Evolutionary conservation across 2,888 invertebrate genomes (phyloP).

Genomic region (Euclidia mi): DNA sequence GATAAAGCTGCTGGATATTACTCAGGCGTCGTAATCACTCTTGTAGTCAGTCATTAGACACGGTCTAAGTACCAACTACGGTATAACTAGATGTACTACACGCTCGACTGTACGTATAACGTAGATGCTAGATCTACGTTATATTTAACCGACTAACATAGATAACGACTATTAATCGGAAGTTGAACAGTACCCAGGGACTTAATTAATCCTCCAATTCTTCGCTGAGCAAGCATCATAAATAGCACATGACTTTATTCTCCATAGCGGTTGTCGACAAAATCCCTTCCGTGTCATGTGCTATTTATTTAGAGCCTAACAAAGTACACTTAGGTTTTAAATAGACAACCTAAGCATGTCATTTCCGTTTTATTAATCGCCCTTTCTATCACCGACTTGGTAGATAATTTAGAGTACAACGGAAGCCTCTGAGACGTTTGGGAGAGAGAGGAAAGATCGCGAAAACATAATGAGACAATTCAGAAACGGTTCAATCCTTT

Average conservation of each 20-base stretch:
- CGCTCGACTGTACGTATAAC: not conserved
- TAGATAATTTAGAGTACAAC: conserved; percentile 4
- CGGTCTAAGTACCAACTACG: conserved; percentile 15
- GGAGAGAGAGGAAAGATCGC: conserved; percentile 22
- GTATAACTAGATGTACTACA: conserved; percentile 17
- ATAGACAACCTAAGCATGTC: conserved; percentile 1
- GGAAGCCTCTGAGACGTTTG: conserved; percentile 9
- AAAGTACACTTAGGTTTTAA: not conserved
- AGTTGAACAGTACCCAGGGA: conserved; percentile 5
- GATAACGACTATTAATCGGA: conserved; percentile 15
- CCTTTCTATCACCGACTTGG: not conserved
- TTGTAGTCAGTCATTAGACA: conserved; percentile 34
- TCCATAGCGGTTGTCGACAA: not conserved
- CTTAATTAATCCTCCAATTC: conserved; percentile 5
- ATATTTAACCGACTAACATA: not conserved
- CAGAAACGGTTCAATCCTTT: conserved; percentile 26
- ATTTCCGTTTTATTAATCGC: not conserved
- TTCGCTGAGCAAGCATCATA: too few relatives aligned
- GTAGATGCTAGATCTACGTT: too few relatives aligned
- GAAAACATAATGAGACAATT: conserved; percentile 34
- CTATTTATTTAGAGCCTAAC: not conserved
- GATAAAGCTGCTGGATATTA: conserved; percentile 32
- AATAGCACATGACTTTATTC: not conserved
- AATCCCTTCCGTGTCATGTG: not conserved
- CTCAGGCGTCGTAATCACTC: conserved; percentile 20